Base-by-base conservation (phyloP, 2,888 invertebrate species). In the Pomacea canaliculata region DNA sequence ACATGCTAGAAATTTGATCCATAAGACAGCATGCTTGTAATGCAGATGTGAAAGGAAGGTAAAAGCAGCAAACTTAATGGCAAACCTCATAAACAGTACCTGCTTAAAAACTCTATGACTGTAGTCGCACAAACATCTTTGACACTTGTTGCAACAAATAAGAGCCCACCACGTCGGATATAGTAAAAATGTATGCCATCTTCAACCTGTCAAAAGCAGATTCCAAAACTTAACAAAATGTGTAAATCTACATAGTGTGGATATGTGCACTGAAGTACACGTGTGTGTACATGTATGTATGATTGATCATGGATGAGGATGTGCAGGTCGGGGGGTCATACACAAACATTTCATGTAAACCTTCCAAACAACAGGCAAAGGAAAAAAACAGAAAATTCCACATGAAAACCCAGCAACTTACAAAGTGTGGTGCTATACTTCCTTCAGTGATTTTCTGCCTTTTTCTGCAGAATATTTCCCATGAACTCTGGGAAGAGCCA, bases 91-190 rank as follows among this genome's bases (percentile, higher is more conserved):
- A 51, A 13, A 56, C 51, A 56, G 51, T 56, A 87, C 88, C 85
- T 84, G 74, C 82, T 83, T 7, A 88, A 79, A 9, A 85, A 70
- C 77, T 88, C 88, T 76, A 85, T 83, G 13, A 84, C 83, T 71
- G 83, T 76, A 27, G 87, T 79, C 13, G 86, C 83, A 23, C 84
- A 79, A 0, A 83, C 75, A 27, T 84, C 83, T 10, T 76, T 70
- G 18, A 51, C 75, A 13, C 85, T 82, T 62, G 84, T 82, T 10
- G 86, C 87, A 68, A 88, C 84, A 79, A 88, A 84, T 59, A 82
- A 86, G 18, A 89, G 67, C 37, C 84, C 83, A 73, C 85, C 84
- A 62, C 87, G 82, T 70, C 80, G 83, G 68, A 89, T 86, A 78
- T 84, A 84, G 78, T 83, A 87, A 69, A 81, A 87, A 19, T 79